Percentiles rank a stretch among this genome's conserved stretches.
These are phyloP conservation scores for Phragmatobia fuliginosa DNA, from an alignment of 2,888 invertebrate genomes.

Conservation along the genomic window DNA sequence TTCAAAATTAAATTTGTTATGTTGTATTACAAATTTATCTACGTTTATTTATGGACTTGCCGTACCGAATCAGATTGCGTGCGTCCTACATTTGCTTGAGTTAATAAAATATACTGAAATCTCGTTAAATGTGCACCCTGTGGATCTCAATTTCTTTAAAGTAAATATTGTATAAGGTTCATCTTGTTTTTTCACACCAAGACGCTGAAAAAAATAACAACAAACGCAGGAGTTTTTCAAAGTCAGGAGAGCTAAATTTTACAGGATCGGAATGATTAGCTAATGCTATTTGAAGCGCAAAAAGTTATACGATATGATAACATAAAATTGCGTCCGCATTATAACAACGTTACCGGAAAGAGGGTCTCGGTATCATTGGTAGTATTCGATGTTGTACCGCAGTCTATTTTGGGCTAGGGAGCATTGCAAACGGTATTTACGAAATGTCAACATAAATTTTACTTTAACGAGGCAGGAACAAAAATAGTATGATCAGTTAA, in stretches of 20 bases:
- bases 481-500: conserved; percentile 29
- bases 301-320: not conserved
- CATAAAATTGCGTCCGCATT: conserved; percentile 1
- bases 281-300: not conserved
- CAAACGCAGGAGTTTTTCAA: not conserved
- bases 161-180: not conserved
- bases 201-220: not conserved
- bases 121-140: not conserved
- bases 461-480: conserved; percentile 42
- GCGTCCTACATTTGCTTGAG: not conserved
- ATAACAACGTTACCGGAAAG: conserved; percentile 21
- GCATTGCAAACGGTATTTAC: conserved; percentile 44
- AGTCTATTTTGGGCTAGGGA: conserved; percentile 35
- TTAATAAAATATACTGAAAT: not conserved
- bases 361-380: conserved; percentile 24
- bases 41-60: not conserved
- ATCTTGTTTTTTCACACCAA: not conserved
- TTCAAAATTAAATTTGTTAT: not conserved
- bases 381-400: conserved; percentile 36
- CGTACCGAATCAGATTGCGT: not conserved
- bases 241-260: not conserved
- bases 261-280: not conserved
- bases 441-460: conserved; percentile 48
- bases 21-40: not conserved
- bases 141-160: not conserved